phyloP scores from a whole-genome alignment of 1,140 invertebrate genomes.

The Drosophila asahinai region DNA sequence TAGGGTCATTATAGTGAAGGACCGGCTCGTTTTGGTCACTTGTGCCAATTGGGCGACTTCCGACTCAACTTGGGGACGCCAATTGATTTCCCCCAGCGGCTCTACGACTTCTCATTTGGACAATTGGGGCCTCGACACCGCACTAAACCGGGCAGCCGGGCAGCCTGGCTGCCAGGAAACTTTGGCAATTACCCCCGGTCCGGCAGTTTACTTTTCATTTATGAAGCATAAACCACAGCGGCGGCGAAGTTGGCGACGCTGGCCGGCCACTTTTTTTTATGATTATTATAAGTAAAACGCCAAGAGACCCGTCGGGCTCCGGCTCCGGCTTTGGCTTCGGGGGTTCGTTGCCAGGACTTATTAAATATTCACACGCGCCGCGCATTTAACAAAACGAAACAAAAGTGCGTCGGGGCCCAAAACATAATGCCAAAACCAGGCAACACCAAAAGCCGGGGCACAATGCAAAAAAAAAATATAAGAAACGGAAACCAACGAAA shows the following conservation, averaged over 20 bases:
- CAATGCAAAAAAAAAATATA: conserved; percentile 19
- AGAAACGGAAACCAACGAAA: conserved; percentile 17
- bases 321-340: conserved; percentile 9
- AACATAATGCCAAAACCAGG: conserved; percentile 64
- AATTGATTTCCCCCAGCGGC: conserved; percentile 80
- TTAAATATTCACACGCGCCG: conserved; percentile 84
- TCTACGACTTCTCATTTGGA: conserved; percentile 46
- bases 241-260: conserved; percentile 55
- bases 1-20: conserved; percentile 26
- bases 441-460: conserved; percentile 21
- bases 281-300: conserved; percentile 80
- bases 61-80: conserved; percentile 42
- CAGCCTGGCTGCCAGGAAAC: conserved; percentile 66
- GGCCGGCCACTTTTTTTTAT: conserved; percentile 75
- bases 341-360: conserved; percentile 64
- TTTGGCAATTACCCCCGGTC: conserved; percentile 76
- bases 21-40: conserved; percentile 49
- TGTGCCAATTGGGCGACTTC: conserved; percentile 67
- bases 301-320: conserved; percentile 34
- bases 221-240: conserved; percentile 72
- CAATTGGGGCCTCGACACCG: conserved; percentile 46
- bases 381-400: conserved; percentile 82
- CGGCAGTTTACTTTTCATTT: conserved; percentile 76
- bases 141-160: conserved; percentile 62
- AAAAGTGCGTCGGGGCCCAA: conserved; percentile 42